Evolutionary conservation across 2,797 vertebrate genomes (phyloP), one percentile per base, ranked within the genome.

Genomic region (Platalea minor): DNA sequence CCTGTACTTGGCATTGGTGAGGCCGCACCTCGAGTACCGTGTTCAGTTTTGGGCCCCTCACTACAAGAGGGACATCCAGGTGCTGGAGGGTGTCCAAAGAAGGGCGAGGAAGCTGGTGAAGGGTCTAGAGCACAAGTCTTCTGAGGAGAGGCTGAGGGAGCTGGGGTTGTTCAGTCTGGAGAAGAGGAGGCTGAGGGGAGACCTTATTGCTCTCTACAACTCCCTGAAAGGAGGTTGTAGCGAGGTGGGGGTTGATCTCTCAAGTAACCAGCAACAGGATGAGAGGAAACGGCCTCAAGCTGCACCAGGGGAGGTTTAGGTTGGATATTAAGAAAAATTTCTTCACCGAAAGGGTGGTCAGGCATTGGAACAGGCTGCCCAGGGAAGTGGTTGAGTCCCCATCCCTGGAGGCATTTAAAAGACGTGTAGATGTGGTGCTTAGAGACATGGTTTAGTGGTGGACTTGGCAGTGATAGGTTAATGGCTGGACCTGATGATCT

Each of bases 11-110:
- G 56, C 21, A 16, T 33, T 35, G 51, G 37, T 13, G 63, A 90
- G 53, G 57, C 25, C 0, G 0, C 17, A 37, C 50, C 7, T 53
- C 0, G 0, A 37, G 12, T 10, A 3, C 28, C 28, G 20, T 1
- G 26, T 2, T 64, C 31, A 39, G 23, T 60, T 85, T 43, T 56
- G 67, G 51, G 51, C 12, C 13, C 10, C 41, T 31, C 28, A 24
- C 10, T 20, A 10, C 17, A 46, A 14, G 14, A 33, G 35, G 4
- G 39, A 43, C 60, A 54, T 0, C 9, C 50, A 81, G 28, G 18
- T 19, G 48, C 9, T 45, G 50, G n/a, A 64, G 6, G 1, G 1
- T 5, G 13, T 28, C 54, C 43, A 68, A 3, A 77, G 39, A 17
- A 73, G 10, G 7, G 18, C 50, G 68, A 35, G 5, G 0, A 68